Conservation (phyloP, 2,888 invertebrate genomes). For the Bellardia pandia region DNA sequence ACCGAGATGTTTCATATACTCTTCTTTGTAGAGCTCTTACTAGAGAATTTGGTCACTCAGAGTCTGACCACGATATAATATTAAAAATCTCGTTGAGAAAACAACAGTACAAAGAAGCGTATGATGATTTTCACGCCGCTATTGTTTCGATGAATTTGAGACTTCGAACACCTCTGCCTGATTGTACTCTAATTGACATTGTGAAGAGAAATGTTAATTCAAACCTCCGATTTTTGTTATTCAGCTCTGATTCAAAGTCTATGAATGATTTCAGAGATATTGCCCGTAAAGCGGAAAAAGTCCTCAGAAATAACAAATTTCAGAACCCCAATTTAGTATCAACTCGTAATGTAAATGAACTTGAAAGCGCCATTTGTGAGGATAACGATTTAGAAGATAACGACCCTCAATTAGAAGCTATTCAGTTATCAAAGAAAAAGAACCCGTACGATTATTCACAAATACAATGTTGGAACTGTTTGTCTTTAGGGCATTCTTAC, state of each 20-base stretch:
- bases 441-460: neutral
- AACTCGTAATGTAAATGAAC: constrained; percentile 2
- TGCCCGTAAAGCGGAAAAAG: neutral
- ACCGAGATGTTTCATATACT: neutral
- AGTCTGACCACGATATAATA: constrained; percentile 22
- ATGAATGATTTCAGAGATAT: neutral
- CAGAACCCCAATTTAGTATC: neutral
- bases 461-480: constrained; percentile 31
- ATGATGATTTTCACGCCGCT: constrained; percentile 5
- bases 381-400: constrained; percentile 8
- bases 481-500: neutral
- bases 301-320: neutral
- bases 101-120: constrained; percentile 2
- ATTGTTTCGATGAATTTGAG: constrained; percentile 5
- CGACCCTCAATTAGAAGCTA: neutral
- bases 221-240: constrained; percentile 8
- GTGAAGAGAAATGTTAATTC: constrained; percentile 19
- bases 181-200: neutral
- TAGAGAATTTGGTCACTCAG: constrained; percentile 9
- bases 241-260: neutral
- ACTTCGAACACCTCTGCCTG: neutral
- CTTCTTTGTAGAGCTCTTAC: neutral
- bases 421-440: neutral
- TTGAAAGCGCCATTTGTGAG: neutral
- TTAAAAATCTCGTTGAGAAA: constrained; percentile 16